Conservation (phyloP, 2,113 vertebrate species). For the Oreocharis arfaki region DNA sequence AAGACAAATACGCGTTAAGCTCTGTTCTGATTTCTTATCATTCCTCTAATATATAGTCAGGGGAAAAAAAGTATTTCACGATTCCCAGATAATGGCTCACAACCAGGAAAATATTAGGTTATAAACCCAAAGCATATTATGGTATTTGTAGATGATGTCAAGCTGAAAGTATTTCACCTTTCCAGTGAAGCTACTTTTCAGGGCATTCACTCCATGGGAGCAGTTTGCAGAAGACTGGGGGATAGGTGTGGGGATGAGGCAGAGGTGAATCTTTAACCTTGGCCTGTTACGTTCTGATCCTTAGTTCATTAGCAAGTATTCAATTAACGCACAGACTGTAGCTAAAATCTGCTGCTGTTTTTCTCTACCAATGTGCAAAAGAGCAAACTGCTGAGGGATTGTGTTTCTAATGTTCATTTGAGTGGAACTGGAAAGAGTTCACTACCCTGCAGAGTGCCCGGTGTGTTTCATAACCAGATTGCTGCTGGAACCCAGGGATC, state of each 20-base stretch:
- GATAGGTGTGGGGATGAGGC: neutral
- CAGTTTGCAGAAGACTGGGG: neutral
- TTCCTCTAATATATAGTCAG: slow-evolving; percentile 62
- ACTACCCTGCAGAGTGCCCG: neutral
- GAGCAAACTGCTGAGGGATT: slow-evolving; percentile 20
- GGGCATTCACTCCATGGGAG: slow-evolving; percentile 36
- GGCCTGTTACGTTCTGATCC: neutral
- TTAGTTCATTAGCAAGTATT: neutral
- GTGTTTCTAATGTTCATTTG: slow-evolving; percentile 22
- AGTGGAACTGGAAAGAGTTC: slow-evolving; percentile 43
- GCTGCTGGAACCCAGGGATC: neutral
- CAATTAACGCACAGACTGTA: neutral
- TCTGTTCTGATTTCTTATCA: slow-evolving; percentile 25
- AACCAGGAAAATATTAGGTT: slow-evolving; percentile 72
- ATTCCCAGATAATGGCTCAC: slow-evolving; percentile 68
- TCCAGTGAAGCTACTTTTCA: slow-evolving; percentile 69
- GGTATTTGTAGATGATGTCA: slow-evolving; percentile 77
- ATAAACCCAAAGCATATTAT: slow-evolving; percentile 76
- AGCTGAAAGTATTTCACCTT: slow-evolving; percentile 73
- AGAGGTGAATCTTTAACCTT: slow-evolving; percentile 15
- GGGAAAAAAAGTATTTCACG: slow-evolving; percentile 63
- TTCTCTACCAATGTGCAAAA: neutral
- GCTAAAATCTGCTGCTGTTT: neutral
- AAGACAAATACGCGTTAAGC: slow-evolving; percentile 29
- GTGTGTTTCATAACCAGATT: slow-evolving; percentile 6